Percentiles rank a stretch among this genome's conserved stretches.
Evolutionary conservation across 2,797 vertebrate species (phyloP).

Genomic region (Aldrovandia affinis): DNA sequence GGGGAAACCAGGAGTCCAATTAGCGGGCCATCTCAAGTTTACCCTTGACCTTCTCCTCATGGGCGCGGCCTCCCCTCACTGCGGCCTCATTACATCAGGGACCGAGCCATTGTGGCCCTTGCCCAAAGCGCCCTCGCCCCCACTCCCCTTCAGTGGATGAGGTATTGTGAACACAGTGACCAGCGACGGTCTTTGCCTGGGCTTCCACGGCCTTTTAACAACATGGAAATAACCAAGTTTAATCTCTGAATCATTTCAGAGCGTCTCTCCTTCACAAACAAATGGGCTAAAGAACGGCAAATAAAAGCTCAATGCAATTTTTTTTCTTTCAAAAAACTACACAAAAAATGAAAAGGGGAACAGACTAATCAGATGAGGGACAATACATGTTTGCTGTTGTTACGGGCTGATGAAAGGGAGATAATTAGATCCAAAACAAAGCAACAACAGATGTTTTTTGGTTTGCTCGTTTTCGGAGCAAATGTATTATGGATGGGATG

Average conservation of each 20-base stretch:
- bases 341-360: not conserved
- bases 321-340: not conserved
- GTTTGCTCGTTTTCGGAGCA: not conserved
- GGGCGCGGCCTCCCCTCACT: not conserved
- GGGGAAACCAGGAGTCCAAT: slow-evolving; percentile 23
- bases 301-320: not conserved
- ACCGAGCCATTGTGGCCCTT: not conserved
- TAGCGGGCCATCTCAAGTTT: not conserved
- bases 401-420: not conserved
- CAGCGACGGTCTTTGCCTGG: not conserved
- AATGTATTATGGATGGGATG: not conserved
- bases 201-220: not conserved
- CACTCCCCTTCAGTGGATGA: not conserved
- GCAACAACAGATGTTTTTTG: not conserved
- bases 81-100: not conserved
- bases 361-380: not conserved
- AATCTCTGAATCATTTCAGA: not conserved
- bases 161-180: not conserved
- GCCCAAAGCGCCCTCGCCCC: not conserved
- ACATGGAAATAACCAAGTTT: not conserved
- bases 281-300: not conserved
- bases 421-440: not conserved
- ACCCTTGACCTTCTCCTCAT: slow-evolving; percentile 1
- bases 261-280: not conserved
- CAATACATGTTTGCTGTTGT: not conserved